phyloP scores from a whole-genome alignment of 2,797 vertebrate species.

The Bucorvus abyssinicus region DNA sequence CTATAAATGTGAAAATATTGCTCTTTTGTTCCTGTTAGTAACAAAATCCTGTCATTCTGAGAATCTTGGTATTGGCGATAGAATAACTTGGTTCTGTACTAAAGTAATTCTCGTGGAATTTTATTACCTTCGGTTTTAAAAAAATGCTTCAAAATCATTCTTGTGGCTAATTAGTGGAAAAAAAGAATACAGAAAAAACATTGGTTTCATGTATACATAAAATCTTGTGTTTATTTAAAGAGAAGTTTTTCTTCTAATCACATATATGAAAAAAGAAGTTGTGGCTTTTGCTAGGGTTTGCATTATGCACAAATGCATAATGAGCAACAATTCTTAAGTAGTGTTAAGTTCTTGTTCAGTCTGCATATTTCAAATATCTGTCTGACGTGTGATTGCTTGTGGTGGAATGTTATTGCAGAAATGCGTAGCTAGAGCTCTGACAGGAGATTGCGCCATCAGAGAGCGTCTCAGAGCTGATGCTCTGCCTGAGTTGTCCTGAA shows the following conservation, averaged over 20 bases:
- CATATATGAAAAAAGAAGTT: neutral
- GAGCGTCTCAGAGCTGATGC: neutral
- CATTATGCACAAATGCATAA: neutral
- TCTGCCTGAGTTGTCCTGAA: neutral
- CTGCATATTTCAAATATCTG: conserved; percentile 87
- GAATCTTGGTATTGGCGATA: neutral
- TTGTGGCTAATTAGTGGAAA: neutral
- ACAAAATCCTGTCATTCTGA: neutral
- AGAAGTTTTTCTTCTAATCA: neutral
- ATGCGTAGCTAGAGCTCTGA: conserved; percentile 75
- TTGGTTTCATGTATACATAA: neutral
- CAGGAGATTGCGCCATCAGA: conserved; percentile 81
- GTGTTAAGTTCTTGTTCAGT: conserved; percentile 81
- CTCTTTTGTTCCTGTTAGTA: neutral
- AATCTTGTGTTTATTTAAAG: neutral
- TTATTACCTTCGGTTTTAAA: neutral
- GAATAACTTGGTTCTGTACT: neutral
- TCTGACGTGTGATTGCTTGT: conserved; percentile 86
- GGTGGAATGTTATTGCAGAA: conserved; percentile 82
- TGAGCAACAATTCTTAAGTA: neutral
- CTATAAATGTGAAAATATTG: neutral
- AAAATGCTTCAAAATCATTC: neutral
- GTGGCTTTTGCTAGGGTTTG: neutral
- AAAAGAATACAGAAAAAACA: neutral
- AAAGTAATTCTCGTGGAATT: neutral